Percentiles rank a stretch among this genome's conserved stretches.
Conservation (phyloP, 1,140 invertebrate genomes). For the Grapholita molesta region DNA sequence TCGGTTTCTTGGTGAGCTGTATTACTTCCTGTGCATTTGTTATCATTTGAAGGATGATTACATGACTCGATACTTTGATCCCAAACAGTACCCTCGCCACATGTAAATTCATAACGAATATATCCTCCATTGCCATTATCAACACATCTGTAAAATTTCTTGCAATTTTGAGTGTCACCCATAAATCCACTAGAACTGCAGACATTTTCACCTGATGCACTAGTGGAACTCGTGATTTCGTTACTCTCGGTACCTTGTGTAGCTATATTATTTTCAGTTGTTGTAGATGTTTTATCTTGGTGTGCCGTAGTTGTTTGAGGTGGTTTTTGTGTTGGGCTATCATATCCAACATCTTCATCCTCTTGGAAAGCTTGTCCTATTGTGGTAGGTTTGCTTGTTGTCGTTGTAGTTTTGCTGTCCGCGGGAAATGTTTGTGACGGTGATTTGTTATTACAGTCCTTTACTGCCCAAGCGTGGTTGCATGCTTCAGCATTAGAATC, state of each 20-base stretch:
- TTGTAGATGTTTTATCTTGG: neutral
- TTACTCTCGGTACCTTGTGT: neutral
- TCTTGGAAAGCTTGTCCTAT: constrained; percentile 20
- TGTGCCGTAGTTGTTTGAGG: constrained; percentile 12
- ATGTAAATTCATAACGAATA: constrained; percentile 80
- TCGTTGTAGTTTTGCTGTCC: constrained; percentile 21
- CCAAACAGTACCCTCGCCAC: constrained; percentile 81
- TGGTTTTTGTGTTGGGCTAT: constrained; percentile 18
- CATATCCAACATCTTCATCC: constrained; percentile 27
- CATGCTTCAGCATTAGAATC: constrained; percentile 21
- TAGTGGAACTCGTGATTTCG: neutral
- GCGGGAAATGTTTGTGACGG: constrained; percentile 23
- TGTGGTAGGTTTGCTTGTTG: constrained; percentile 18
- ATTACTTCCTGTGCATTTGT: neutral
- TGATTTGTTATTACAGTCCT: constrained; percentile 46
- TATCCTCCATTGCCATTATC: constrained; percentile 78
- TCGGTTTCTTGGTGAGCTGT: neutral
- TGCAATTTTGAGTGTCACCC: constrained; percentile 78
- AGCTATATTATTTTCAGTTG: neutral
- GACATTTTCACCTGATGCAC: constrained; percentile 23
- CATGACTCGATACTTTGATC: constrained; percentile 77
- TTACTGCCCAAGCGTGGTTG: constrained; percentile 73
- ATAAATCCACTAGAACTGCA: constrained; percentile 79
- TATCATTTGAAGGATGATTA: constrained; percentile 40
- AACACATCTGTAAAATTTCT: constrained; percentile 82